These are phyloP conservation scores for Ooceraea biroi DNA, from an alignment of 1,140 invertebrate species.

Conservation along the genomic window DNA sequence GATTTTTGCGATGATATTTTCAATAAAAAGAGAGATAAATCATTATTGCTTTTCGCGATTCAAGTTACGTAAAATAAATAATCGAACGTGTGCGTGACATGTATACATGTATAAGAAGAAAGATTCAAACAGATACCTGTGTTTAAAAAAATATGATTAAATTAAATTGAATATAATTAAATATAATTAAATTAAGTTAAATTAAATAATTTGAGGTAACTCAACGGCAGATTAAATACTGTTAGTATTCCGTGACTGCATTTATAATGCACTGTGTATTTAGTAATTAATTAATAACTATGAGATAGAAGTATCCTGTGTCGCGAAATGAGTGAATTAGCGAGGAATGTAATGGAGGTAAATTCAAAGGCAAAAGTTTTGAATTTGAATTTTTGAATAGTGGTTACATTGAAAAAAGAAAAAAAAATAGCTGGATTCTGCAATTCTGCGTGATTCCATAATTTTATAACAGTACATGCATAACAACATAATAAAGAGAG, in stretches of 20 bases:
- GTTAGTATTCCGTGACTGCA: background rate
- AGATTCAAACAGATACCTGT: too few relatives aligned
- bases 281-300: background rate
- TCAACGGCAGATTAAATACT: background rate
- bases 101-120: background rate
- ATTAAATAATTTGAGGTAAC: background rate
- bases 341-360: constrained; percentile 47
- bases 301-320: background rate
- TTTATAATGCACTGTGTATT: background rate
- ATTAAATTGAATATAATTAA: background rate
- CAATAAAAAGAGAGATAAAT: too few relatives aligned
- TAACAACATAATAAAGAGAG: background rate
- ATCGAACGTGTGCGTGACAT: background rate
- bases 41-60: too few relatives aligned
- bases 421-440: background rate
- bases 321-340: constrained; percentile 17
- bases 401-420: background rate
- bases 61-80: background rate
- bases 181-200: background rate
- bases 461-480: background rate
- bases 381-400: too few relatives aligned
- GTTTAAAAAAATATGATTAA: constrained; percentile 8
- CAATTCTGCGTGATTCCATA: background rate
- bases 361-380: constrained; percentile 1
- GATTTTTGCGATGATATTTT: too few relatives aligned